phyloP scores from a whole-genome alignment of 2,888 invertebrate genomes.

The Cremastobaeus sp. region DNA sequence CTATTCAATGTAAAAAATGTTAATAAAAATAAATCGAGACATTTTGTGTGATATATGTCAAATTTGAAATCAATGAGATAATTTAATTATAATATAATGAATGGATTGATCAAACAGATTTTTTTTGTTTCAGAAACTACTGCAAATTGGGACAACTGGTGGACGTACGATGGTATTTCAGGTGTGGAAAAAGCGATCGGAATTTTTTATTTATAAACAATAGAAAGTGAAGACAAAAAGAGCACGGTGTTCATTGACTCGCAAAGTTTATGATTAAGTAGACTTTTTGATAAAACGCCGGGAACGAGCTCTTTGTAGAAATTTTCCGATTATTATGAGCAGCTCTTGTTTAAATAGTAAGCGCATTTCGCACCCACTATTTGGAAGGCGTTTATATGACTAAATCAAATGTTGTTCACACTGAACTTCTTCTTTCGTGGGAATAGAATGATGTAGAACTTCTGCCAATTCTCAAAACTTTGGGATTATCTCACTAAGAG shows the following conservation, averaged over 20 bases:
- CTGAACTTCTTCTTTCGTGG: slow-evolving; percentile 54
- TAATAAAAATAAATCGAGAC: no score
- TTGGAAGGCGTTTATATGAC: slow-evolving; percentile 51
- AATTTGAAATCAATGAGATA: no score
- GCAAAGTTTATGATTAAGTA: slow-evolving; percentile 53
- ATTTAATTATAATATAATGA: no score
- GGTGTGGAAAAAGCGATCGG: slow-evolving; percentile 79
- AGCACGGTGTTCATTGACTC: slow-evolving; percentile 35
- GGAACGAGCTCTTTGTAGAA: slow-evolving; percentile 19
- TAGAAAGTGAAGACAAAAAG: no score
- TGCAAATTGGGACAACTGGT: slow-evolving; percentile 93
- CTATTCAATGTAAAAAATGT: no score
- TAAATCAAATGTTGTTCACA: slow-evolving; percentile 59
- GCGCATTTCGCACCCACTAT: slow-evolving; percentile 27
- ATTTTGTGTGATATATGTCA: no score
- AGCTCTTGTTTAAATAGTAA: slow-evolving; percentile 43
- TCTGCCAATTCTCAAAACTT: slow-evolving; percentile 56
- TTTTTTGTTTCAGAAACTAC: slow-evolving; percentile 82
- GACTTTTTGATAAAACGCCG: slow-evolving; percentile 26
- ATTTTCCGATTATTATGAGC: slow-evolving; percentile 44
- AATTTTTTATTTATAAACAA: background rate
- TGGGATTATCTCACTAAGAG: slow-evolving; percentile 54
- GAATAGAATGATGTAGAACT: slow-evolving; percentile 53
- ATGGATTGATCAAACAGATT: slow-evolving; percentile 6
- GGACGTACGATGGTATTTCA: slow-evolving; percentile 92